These are phyloP conservation scores for Atta texana DNA, from an alignment of 1,140 invertebrate species.

Conservation along the genomic window DNA sequence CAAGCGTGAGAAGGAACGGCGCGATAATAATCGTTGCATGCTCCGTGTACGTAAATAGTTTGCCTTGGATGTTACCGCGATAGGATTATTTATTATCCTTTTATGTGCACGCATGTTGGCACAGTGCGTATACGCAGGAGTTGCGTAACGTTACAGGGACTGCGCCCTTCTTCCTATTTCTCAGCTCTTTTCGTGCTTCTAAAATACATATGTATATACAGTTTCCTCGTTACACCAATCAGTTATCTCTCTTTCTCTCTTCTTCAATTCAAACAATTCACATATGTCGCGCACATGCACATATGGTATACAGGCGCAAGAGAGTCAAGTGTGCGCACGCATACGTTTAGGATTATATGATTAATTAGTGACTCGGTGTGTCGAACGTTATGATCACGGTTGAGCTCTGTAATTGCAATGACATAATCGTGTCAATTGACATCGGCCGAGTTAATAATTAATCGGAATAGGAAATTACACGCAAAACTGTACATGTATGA, in stretches of 20 bases:
- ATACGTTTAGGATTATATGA: constrained; percentile 77
- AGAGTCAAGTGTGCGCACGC: constrained; percentile 27
- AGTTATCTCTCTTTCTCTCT: constrained; percentile 51
- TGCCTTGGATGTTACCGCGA: constrained; percentile 39
- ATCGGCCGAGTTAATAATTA: constrained; percentile 74
- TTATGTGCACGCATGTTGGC: constrained; percentile 55
- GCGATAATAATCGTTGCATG: constrained; percentile 51
- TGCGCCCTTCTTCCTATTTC: constrained; percentile 2
- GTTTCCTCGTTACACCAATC: constrained; percentile 17
- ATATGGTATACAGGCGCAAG: neutral
- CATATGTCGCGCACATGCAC: neutral
- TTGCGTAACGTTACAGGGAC: constrained; percentile 50
- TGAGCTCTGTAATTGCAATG: constrained; percentile 77
- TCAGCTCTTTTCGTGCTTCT: constrained; percentile 1
- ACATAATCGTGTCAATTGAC: constrained; percentile 82
- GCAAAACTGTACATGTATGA: constrained; percentile 20
- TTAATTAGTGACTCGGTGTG: constrained; percentile 83
- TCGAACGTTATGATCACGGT: constrained; percentile 80
- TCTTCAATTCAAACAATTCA: neutral
- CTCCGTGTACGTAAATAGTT: constrained; percentile 56
- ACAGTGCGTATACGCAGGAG: constrained; percentile 11
- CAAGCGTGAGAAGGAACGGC: constrained; percentile 44
- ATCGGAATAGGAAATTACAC: constrained; percentile 79
- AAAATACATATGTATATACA: constrained; percentile 36
- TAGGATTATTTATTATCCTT: constrained; percentile 63